Evolutionary conservation across 2,113 vertebrate genomes (phyloP), one percentile per base, ranked within the genome.

Genomic region (Engraulis encrasicolus): DNA sequence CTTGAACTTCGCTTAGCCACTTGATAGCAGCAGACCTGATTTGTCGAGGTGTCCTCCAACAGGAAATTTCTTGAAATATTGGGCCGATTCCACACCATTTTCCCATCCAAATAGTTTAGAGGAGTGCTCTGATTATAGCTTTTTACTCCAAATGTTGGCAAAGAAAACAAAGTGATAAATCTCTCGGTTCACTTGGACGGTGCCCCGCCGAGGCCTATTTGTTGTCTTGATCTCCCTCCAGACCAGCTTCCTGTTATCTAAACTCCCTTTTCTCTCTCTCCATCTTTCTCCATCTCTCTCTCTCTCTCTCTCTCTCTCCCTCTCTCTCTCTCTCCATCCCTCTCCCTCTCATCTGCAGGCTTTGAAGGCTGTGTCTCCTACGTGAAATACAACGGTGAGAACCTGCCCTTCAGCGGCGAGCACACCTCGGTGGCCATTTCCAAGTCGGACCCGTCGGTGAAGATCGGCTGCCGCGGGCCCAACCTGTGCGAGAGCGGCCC

Each of bases 341-440:
- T 83, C 1, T 49, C 0, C 86, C 52, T 40, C 0, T 85, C 79
- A 20, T 37, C 81, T 23, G 19, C 91, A 99, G 98, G 97, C 86
- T 99, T 99, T 1, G 96, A 95, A 0, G 98, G 98, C 86, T 99
- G 98, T 91, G 92, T 98, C 50, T 95, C 96, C 0, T 98, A 96
- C 0, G 20, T 99, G 89, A 96, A 96, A 85, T 99, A 98, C 0
- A 97, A 98, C 0, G 92, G 91, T 0, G 95, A 98, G 84, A 97
- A 85, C 81, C 95, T 99, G 49, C 98, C 98, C 0, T 99, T 99
- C 48, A 34, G 91, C 0, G 98, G 97, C n/a, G 96, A 95, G 37
- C 97, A 99, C 92, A 93, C 88, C 86, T 92, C 95, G 0, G 97
- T 96, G 78, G 91, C 94, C 6, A 91, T 97, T 78, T 96, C 96